phyloP scores from a whole-genome alignment of 2,113 vertebrate genomes.

The Esox niger region DNA sequence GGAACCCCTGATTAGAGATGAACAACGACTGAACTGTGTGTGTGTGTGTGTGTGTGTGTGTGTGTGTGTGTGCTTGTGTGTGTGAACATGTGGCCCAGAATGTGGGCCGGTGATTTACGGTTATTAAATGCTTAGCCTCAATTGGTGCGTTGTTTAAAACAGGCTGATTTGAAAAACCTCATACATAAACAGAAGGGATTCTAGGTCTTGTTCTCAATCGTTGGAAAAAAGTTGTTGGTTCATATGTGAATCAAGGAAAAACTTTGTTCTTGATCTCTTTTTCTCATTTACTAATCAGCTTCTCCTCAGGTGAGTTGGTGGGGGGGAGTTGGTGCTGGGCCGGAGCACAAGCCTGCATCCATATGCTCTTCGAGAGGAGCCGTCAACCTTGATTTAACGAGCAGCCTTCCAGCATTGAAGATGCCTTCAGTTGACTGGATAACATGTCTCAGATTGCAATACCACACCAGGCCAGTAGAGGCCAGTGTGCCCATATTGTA shows the following conservation, averaged over 20 bases:
- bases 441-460: neutral
- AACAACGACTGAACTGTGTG: conserved; percentile 9
- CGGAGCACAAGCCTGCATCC: too few species aligned
- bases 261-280: neutral
- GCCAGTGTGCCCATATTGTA: conserved; percentile 9
- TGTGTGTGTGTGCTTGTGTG: too few species aligned
- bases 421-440: too few species aligned
- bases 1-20: conserved; percentile 46
- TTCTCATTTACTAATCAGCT: too few species aligned
- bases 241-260: neutral
- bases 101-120: conserved; percentile 30
- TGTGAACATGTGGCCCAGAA: conserved; percentile 22
- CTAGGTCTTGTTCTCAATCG: conserved; percentile 1
- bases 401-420: neutral
- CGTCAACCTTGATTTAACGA: too few species aligned
- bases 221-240: conserved; percentile 25
- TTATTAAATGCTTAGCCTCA: conserved; percentile 29
- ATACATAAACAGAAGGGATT: conserved; percentile 23
- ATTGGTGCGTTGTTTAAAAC: conserved; percentile 34
- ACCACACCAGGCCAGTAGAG: conserved; percentile 18
- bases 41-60: too few species aligned
- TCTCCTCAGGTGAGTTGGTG: too few species aligned
- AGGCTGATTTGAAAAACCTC: conserved; percentile 33
- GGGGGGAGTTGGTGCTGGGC: too few species aligned
- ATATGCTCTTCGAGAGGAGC: too few species aligned